Conservation (phyloP, 1,140 invertebrate genomes). For the Zaprionus tsacasi region DNA sequence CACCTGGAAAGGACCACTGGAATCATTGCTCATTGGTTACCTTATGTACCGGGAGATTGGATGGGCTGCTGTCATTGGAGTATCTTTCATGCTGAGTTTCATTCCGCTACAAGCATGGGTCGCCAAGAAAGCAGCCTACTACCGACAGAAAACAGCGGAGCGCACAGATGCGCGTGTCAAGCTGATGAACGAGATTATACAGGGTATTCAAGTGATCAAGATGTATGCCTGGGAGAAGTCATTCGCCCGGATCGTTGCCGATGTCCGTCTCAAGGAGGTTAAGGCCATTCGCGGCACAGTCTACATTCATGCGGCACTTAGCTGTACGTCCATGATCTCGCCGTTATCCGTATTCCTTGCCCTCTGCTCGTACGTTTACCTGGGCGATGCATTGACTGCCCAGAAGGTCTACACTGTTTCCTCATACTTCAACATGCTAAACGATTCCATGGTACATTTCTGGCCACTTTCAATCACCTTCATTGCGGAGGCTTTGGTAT, state of each 20-base stretch:
- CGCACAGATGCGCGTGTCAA: constrained; percentile 92
- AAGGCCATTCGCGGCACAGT: constrained; percentile 86
- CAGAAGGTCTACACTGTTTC: constrained; percentile 91
- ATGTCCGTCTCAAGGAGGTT: constrained; percentile 86
- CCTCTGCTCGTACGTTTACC: constrained; percentile 90
- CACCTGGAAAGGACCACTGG: constrained; percentile 90
- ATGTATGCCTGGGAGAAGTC: constrained; percentile 96
- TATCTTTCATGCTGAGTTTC: constrained; percentile 91
- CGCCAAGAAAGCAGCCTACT: constrained; percentile 88
- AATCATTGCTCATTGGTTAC: constrained; percentile 89
- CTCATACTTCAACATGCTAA: constrained; percentile 89
- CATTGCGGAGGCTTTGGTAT: constrained; percentile 87
- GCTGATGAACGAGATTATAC: constrained; percentile 93
- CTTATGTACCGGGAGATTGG: constrained; percentile 91
- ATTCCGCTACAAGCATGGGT: constrained; percentile 93
- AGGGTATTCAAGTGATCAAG: constrained; percentile 93
- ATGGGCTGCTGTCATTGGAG: constrained; percentile 90
- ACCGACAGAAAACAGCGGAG: constrained; percentile 85
- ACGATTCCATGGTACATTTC: constrained; percentile 90
- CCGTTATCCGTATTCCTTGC: constrained; percentile 92
- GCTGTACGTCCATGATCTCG: constrained; percentile 87
- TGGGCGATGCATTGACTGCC: constrained; percentile 88
- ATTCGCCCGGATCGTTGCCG: constrained; percentile 89
- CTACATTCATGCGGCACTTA: constrained; percentile 74
- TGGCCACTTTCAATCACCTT: constrained; percentile 88